These are phyloP conservation scores for Onychostoma macrolepis DNA, from an alignment of 2,113 vertebrate genomes.

Conservation along the genomic window DNA sequence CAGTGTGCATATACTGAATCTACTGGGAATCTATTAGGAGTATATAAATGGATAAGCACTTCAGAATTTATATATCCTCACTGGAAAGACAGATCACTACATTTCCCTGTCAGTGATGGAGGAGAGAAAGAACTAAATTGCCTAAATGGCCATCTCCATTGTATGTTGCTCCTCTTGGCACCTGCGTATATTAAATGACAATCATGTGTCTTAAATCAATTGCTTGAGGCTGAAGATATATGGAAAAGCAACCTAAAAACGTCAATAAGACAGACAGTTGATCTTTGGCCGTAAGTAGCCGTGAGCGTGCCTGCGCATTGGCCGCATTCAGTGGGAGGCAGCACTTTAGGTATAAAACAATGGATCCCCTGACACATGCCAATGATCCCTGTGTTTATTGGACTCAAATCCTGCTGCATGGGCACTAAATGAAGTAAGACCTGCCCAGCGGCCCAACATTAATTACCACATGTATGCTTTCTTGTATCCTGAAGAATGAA, in stretches of 20 bases:
- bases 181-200: conserved; percentile 6
- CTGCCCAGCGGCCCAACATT: conserved; percentile 3
- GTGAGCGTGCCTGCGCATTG: conserved; percentile 24
- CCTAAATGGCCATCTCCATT: conserved; percentile 3
- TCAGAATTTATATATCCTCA: background rate
- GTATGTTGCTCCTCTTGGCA: conserved; percentile 11
- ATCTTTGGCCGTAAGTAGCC: conserved; percentile 28
- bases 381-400: conserved; percentile 23
- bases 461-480: conserved; percentile 37
- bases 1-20: background rate
- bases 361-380: conserved; percentile 38
- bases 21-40: background rate
- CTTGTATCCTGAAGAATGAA: background rate
- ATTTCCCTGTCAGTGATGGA: conserved; percentile 12
- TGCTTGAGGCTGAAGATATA: conserved; percentile 22
- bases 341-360: conserved; percentile 36
- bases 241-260: conserved; percentile 16
- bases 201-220: conserved; percentile 29
- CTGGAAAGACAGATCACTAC: background rate
- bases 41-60: conserved; percentile 8
- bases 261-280: conserved; percentile 40
- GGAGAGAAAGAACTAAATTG: background rate
- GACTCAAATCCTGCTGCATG: conserved; percentile 22
- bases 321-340: background rate
- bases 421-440: conserved; percentile 27